Conservation (phyloP, 2,888 invertebrate genomes). For the Melanostoma scalare region DNA sequence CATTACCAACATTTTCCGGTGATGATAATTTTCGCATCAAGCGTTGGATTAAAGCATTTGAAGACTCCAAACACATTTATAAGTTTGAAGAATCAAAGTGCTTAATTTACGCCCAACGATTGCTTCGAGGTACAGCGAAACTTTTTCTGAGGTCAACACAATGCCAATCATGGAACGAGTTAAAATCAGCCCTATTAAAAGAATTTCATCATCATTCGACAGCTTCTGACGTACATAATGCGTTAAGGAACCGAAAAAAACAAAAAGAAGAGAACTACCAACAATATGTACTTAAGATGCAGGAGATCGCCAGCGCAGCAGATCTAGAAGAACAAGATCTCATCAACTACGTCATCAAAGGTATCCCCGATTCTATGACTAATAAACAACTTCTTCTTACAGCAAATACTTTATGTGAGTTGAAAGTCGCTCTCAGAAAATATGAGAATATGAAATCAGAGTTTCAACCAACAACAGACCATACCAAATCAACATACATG, state of each 20-base stretch:
- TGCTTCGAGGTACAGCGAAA: slow-evolving; percentile 36
- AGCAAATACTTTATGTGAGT: slow-evolving; percentile 7
- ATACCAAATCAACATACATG: not conserved
- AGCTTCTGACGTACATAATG: slow-evolving; percentile 34
- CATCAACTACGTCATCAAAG: slow-evolving; percentile 13
- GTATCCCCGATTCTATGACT: slow-evolving; percentile 6
- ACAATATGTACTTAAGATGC: slow-evolving; percentile 43
- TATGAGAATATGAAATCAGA: slow-evolving; percentile 19
- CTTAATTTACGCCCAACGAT: slow-evolving; percentile 23
- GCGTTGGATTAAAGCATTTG: slow-evolving; percentile 30
- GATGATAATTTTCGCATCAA: slow-evolving; percentile 23
- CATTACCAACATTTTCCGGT: slow-evolving; percentile 29
- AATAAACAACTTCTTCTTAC: slow-evolving; percentile 19
- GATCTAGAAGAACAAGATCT: slow-evolving; percentile 9
- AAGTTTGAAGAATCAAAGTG: slow-evolving; percentile 25
- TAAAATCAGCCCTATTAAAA: slow-evolving; percentile 31
- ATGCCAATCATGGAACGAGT: slow-evolving; percentile 28
- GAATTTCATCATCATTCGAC: slow-evolving; percentile 43
- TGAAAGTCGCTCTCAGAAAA: slow-evolving; percentile 16
- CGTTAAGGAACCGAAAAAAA: slow-evolving; percentile 32
- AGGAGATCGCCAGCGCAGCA: slow-evolving; percentile 5
- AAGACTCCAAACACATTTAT: slow-evolving; percentile 17
- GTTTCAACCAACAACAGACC: not conserved
- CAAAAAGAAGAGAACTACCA: slow-evolving; percentile 31
- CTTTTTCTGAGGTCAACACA: slow-evolving; percentile 18